Evolutionary conservation across 2,113 vertebrate species (phyloP).

Genomic region (Amphilophus citrinellus): DNA sequence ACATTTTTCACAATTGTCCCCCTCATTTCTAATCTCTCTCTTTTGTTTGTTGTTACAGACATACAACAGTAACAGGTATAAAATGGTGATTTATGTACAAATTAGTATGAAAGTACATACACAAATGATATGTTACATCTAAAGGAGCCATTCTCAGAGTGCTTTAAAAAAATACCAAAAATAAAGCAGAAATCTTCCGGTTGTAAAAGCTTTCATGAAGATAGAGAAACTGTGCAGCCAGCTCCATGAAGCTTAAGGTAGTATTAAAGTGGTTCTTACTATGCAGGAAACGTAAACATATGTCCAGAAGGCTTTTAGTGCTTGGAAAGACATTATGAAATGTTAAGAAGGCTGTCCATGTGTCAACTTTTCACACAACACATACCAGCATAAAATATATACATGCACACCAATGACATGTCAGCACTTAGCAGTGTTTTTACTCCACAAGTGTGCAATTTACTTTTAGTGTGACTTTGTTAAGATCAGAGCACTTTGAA

Average conservation of each 20-base stretch:
- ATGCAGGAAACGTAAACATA: neutral
- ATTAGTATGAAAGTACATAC: neutral
- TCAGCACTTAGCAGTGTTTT: conserved; percentile 6
- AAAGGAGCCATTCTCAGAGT: neutral
- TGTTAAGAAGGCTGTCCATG: neutral
- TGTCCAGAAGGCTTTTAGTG: neutral
- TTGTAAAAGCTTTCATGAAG: neutral
- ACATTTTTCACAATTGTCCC: too few relatives aligned
- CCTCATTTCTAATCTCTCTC: neutral
- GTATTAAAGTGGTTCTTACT: neutral
- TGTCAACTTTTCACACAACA: neutral
- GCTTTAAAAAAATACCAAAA: neutral
- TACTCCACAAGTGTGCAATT: conserved; percentile 4
- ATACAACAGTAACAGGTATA: neutral
- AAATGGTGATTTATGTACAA: neutral
- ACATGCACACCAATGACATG: neutral
- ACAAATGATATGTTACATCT: neutral
- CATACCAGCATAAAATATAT: neutral
- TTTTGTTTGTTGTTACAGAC: neutral
- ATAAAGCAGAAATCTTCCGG: neutral
- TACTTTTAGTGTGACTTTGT: conserved; percentile 16
- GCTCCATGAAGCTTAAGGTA: neutral
- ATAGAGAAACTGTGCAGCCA: neutral
- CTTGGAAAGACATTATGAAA: neutral
- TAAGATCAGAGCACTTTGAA: conserved; percentile 14